These are phyloP conservation scores for Aphrophora alni DNA, from an alignment of 2,888 invertebrate species.

Conservation along the genomic window DNA sequence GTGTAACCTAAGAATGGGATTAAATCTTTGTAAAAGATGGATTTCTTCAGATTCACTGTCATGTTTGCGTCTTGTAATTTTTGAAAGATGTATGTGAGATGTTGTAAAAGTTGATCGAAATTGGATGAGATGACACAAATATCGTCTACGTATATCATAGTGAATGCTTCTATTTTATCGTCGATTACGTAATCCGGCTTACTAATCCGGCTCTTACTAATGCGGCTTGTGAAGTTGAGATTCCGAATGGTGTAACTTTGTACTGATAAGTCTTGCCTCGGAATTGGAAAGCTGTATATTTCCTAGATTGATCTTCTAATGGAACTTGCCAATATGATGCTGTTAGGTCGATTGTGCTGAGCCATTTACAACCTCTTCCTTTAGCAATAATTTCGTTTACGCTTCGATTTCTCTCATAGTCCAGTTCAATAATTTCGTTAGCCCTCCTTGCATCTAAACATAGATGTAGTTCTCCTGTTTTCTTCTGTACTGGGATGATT, in stretches of 20 bases:
- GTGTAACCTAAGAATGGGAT: slow-evolving; percentile 6
- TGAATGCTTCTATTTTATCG: slow-evolving; percentile 6
- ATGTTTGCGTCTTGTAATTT: slow-evolving; percentile 21
- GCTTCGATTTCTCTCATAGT: background rate
- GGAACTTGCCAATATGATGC: background rate
- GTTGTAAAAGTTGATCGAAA: background rate
- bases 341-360: background rate
- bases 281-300: background rate
- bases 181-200: background rate
- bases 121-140: slow-evolving; percentile 10
- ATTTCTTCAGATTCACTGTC: slow-evolving; percentile 15
- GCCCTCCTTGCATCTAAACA: background rate
- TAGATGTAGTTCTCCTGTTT: background rate
- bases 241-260: background rate
- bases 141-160: slow-evolving; percentile 19
- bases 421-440: background rate
- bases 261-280: background rate
- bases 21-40: background rate
- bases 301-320: background rate
- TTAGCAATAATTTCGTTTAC: background rate
- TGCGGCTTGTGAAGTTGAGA: background rate
- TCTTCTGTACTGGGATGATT: background rate
- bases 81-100: background rate
- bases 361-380: background rate
- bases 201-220: too few species aligned